These are phyloP conservation scores for Lepidothrix coronata DNA, from an alignment of 2,113 vertebrate genomes.

Conservation along the genomic window DNA sequence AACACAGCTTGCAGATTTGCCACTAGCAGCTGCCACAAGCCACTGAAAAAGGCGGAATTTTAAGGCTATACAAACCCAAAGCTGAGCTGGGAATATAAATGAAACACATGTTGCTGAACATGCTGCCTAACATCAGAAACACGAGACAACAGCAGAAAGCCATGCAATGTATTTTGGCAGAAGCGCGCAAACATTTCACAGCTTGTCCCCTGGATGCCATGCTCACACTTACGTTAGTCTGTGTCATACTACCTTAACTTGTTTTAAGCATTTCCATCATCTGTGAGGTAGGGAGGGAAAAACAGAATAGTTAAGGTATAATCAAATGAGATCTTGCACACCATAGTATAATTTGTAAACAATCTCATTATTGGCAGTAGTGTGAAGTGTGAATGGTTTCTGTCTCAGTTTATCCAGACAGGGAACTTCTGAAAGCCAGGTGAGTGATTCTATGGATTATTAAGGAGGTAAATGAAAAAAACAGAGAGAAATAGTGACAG, in stretches of 20 bases:
- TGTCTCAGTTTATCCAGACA: not conserved
- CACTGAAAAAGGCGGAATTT: not conserved
- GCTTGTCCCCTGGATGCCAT: slow-evolving; percentile 63
- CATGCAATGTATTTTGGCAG: slow-evolving; percentile 72
- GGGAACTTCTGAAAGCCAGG: not conserved
- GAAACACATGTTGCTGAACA: slow-evolving; percentile 40
- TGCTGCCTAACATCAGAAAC: slow-evolving; percentile 68
- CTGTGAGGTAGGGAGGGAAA: slow-evolving; percentile 81
- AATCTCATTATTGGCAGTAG: not conserved
- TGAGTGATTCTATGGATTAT: not conserved
- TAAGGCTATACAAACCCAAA: not conserved
- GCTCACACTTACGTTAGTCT: slow-evolving; percentile 77
- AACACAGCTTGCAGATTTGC: not conserved
- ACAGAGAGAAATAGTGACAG: not conserved
- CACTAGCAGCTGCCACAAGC: slow-evolving; percentile 17
- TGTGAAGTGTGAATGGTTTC: not conserved
- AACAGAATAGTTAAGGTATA: slow-evolving; percentile 75
- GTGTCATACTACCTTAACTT: slow-evolving; percentile 78
- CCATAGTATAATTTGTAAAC: not conserved
- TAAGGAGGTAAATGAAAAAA: not conserved
- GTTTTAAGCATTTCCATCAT: slow-evolving; percentile 85
- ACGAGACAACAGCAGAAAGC: slow-evolving; percentile 56
- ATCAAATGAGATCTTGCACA: slow-evolving; percentile 37
- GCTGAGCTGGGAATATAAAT: slow-evolving; percentile 27
- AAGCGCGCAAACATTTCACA: slow-evolving; percentile 69